Conservation (phyloP, 2,113 vertebrate species). For the Bombycilla garrulus region DNA sequence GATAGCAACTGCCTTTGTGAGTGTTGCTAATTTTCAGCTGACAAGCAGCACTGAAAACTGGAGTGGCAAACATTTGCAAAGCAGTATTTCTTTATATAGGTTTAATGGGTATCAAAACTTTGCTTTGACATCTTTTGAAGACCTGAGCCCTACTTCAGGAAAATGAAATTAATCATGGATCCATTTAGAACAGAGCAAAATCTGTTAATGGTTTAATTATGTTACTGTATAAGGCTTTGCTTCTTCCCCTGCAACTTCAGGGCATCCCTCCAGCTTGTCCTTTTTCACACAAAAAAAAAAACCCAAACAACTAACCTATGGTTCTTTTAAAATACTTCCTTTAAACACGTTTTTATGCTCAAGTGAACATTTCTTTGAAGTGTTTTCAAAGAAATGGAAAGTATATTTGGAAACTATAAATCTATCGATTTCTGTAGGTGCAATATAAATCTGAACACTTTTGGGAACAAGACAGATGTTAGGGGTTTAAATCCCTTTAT, state of each 20-base stretch:
- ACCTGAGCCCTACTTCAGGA: neutral
- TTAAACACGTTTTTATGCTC: neutral
- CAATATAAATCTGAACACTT: neutral
- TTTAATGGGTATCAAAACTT: neutral
- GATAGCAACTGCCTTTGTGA: neutral
- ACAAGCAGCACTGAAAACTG: neutral
- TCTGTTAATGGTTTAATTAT: neutral
- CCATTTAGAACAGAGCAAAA: neutral
- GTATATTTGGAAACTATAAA: neutral
- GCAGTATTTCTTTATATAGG: neutral
- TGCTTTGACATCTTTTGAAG: neutral
- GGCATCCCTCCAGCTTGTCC: neutral
- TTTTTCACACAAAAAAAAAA: neutral
- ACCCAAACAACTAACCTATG: neutral
- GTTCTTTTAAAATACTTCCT: neutral
- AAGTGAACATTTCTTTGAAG: neutral
- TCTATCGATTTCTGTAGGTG: neutral
- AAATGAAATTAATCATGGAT: neutral
- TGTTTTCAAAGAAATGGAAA: neutral
- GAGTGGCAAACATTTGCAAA: conserved; percentile 10
- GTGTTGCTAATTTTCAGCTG: conserved; percentile 22
- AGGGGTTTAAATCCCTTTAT: neutral
- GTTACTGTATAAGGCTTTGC: neutral
- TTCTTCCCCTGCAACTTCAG: neutral
- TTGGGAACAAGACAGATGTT: neutral